These are phyloP conservation scores for Enteromius mattozi DNA, from an alignment of 2,797 vertebrate species.

Conservation along the genomic window DNA sequence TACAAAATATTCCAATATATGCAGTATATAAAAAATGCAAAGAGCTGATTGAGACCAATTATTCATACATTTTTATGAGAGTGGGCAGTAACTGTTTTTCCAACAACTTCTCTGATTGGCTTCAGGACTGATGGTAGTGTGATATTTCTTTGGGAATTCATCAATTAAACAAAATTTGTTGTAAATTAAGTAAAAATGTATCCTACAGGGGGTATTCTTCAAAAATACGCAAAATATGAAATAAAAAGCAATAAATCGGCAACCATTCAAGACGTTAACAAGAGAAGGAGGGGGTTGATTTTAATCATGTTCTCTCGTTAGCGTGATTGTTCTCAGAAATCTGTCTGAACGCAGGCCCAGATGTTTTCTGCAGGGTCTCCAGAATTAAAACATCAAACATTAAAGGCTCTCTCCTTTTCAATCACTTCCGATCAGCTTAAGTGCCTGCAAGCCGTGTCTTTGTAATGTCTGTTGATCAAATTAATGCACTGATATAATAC, in stretches of 20 bases:
- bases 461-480: slow-evolving; percentile 41
- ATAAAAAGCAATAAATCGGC: background rate
- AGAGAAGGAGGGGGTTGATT: background rate
- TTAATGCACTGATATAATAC: slow-evolving; percentile 26
- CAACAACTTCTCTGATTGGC: background rate
- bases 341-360: slow-evolving; percentile 5
- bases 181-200: background rate
- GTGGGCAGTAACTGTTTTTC: background rate
- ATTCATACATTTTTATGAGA: background rate
- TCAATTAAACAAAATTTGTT: background rate
- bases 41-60: background rate
- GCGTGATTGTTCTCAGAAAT: background rate
- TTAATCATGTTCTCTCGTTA: slow-evolving; percentile 12
- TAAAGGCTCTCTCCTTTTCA: slow-evolving; percentile 22
- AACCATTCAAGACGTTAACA: background rate
- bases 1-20: background rate
- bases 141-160: background rate
- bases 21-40: background rate
- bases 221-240: background rate
- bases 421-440: slow-evolving; percentile 22
- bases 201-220: background rate
- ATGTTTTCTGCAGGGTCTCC: slow-evolving; percentile 15
- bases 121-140: background rate
- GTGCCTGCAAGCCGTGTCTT: slow-evolving; percentile 22
- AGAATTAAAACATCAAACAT: slow-evolving; percentile 30